Conservation (phyloP, 2,113 vertebrate species). For the Brienomyrus longianalis region DNA sequence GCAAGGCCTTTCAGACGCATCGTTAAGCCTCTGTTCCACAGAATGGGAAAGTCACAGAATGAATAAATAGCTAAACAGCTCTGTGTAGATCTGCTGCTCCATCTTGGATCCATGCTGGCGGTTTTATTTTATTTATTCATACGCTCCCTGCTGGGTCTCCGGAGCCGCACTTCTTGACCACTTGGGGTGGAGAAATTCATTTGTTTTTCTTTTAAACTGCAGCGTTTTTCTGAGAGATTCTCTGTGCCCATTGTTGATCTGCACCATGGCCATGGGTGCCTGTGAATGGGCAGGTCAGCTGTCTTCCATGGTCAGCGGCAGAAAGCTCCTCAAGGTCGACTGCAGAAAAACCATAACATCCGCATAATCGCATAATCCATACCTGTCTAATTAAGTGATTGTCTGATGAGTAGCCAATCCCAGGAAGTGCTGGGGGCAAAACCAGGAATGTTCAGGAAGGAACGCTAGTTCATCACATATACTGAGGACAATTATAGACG, state of each 20-base stretch:
- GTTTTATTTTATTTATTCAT: slow-evolving; percentile 5
- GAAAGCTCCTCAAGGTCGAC: background rate
- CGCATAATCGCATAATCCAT: background rate
- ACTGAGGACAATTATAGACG: background rate
- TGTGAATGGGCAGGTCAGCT: background rate
- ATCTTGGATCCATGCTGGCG: background rate
- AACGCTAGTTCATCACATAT: background rate
- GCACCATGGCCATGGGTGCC: background rate
- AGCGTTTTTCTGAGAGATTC: background rate
- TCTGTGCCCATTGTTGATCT: background rate
- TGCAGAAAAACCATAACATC: background rate
- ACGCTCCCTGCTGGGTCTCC: background rate
- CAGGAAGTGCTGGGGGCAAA: background rate
- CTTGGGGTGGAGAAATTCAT: background rate
- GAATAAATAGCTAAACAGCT: background rate
- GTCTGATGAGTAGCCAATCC: background rate
- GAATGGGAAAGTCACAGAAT: background rate
- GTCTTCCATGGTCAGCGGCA: background rate
- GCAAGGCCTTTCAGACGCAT: slow-evolving; percentile 1
- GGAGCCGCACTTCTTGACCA: background rate
- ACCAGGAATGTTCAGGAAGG: background rate
- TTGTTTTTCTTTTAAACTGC: background rate
- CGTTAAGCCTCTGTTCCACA: background rate
- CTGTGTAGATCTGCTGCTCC: background rate
- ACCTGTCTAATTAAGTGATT: background rate